Base-by-base conservation (phyloP, 2,113 vertebrate genomes). In the Pseudolaguvia tuberculata region DNA sequence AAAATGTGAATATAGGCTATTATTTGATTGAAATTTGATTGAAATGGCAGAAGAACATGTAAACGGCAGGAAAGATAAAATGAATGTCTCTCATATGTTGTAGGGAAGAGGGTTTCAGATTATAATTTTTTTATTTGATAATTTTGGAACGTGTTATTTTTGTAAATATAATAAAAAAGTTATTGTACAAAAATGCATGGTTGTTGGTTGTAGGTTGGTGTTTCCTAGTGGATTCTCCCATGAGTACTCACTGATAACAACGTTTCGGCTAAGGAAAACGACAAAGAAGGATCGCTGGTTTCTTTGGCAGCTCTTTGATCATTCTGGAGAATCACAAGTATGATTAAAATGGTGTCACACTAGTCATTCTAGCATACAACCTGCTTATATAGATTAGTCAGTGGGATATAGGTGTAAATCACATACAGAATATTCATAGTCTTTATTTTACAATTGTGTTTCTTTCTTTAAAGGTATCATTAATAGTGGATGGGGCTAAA, bases 281-380 rank as follows among this genome's bases (percentile, higher is more conserved):
- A 94, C 93, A 50, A 98, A 95, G 87, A 96, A 89, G 80, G 95
- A 97, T 18, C 92, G 95, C 50, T 99, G 97, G 97, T 92, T 94
- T 85, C 88, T 99, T 77, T 95, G 93, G 94, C 94, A 96, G 89
- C 86, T 97, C 83, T 91, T 95, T 79, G 91, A 93, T 88, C 89
- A 91, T 57, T 86, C 88, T 47, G 93, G 95, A 83, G 84, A 80
- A 77, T 91, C 91, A 58, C 94, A 98, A 93, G 96, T 98, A 83
- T 85, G 88, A 55, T 9, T 47, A 27, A 62, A 74, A 14, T 47
- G 8, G 4, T 13, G 12, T 31, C 58, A 21, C n/a, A 27, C 21
- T 58, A n/a, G 31, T 50, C 2, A 5, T 14, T 10, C 21, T 35
- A 42, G 50, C 1, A 14, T 6, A 4, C 31, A 14, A 8, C 20